Evolutionary conservation across 2,888 invertebrate genomes (phyloP).

Genomic region (Diploptera punctata): DNA sequence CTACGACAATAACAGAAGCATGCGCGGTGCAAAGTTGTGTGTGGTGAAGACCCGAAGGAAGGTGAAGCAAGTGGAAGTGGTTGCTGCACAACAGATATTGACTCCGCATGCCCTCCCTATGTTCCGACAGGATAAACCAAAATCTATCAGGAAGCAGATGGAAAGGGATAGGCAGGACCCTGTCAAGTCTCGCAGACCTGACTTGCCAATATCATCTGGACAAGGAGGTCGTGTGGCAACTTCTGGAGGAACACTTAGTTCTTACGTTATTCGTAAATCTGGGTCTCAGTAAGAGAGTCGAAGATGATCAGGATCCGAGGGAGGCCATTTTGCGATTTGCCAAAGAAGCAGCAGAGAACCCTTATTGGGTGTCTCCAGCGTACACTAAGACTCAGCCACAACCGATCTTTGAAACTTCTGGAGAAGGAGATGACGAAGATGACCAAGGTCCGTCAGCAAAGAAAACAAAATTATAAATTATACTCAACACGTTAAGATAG

Average conservation of each 20-base stretch:
- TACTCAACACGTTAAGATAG: too few relatives aligned
- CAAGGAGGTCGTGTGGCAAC: constrained; percentile 94
- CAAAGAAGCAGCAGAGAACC: constrained; percentile 94
- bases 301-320: constrained; percentile 89
- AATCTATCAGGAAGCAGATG: constrained; percentile 87
- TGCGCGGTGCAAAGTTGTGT: constrained; percentile 90
- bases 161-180: constrained; percentile 91
- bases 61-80: constrained; percentile 82
- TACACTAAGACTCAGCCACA: constrained; percentile 89
- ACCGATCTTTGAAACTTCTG: constrained; percentile 73
- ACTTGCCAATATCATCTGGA: constrained; percentile 86
- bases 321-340: constrained; percentile 95
- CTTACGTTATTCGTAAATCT: constrained; percentile 95
- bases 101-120: constrained; percentile 96
- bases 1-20: constrained; percentile 87
- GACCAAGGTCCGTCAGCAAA: constrained; percentile 35
- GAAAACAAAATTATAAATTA: constrained; percentile 32
- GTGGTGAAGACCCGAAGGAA: constrained; percentile 81
- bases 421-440: constrained; percentile 57
- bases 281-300: constrained; percentile 88
- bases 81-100: constrained; percentile 91
- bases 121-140: constrained; percentile 90
- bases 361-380: constrained; percentile 95
- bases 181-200: constrained; percentile 80
- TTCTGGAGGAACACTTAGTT: constrained; percentile 94